Conservation (phyloP, 2,888 invertebrate species). For the Synergus umbraculus region DNA sequence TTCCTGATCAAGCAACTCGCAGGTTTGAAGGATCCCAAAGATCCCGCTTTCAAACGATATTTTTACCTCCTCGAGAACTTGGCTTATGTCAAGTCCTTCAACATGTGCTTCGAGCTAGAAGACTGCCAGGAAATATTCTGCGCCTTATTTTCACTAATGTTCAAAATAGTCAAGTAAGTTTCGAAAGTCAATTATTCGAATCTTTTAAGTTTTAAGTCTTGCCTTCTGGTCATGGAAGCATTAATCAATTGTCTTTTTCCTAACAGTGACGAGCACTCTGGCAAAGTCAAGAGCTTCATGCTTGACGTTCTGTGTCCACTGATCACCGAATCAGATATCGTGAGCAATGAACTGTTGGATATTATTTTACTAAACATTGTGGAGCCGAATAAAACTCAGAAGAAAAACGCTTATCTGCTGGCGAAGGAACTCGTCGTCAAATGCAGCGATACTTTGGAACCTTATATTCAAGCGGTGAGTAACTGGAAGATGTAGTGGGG, state of each 20-base stretch:
- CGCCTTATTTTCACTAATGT: conserved; percentile 94
- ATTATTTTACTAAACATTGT: conserved; percentile 96
- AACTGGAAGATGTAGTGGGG: no score
- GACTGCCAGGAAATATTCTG: conserved; percentile 98
- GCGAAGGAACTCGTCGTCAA: conserved; percentile 95
- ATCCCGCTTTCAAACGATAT: conserved; percentile 97
- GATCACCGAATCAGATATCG: conserved; percentile 96
- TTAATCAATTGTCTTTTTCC: neutral
- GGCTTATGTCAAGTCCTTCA: conserved; percentile 98
- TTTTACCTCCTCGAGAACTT: conserved; percentile 98
- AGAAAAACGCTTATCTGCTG: conserved; percentile 92
- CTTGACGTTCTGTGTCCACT: conserved; percentile 96
- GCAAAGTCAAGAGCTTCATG: conserved; percentile 98
- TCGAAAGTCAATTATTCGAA: neutral
- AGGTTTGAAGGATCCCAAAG: conserved; percentile 96
- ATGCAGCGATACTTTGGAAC: conserved; percentile 94
- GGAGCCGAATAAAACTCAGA: conserved; percentile 93
- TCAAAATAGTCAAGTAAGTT: conserved; percentile 96
- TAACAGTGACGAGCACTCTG: conserved; percentile 94
- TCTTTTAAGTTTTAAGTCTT: no score
- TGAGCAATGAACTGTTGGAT: conserved; percentile 95
- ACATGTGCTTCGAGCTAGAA: conserved; percentile 98
- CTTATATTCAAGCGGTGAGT: conserved; percentile 94
- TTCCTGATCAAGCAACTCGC: conserved; percentile 96
- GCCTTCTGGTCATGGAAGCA: no score